Evolutionary conservation across 2,888 invertebrate genomes (phyloP).

Genomic region (Pterostichus madidus): DNA sequence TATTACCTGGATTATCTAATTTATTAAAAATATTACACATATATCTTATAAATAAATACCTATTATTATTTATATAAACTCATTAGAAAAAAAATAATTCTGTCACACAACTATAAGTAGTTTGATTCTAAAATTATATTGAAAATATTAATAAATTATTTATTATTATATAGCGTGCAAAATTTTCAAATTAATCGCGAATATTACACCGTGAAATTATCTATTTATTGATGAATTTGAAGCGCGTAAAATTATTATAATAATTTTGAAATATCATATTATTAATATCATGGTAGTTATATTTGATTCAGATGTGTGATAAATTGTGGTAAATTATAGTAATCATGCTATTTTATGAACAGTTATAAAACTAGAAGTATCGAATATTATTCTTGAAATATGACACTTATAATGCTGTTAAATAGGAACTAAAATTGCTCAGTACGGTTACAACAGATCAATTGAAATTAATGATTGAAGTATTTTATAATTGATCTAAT

Average conservation of each 20-base stretch:
- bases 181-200: too few species aligned
- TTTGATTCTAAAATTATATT: too few species aligned
- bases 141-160: not conserved
- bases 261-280: not conserved
- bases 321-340: conserved; percentile 38
- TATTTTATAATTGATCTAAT: too few species aligned
- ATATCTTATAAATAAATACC: too few species aligned
- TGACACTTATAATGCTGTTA: not conserved
- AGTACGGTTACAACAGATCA: not conserved
- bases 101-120: too few species aligned
- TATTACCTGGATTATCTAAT: too few species aligned
- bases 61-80: too few species aligned
- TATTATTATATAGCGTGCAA: not conserved
- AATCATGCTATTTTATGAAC: conserved; percentile 36
- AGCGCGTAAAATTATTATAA: not conserved
- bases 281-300: not conserved
- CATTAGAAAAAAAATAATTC: too few species aligned
- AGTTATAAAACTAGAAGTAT: not conserved
- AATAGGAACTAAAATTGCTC: conserved; percentile 5
- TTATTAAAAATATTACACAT: too few species aligned
- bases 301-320: not conserved
- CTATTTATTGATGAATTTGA: conserved; percentile 7
- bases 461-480: conserved; percentile 2
- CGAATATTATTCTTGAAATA: not conserved
- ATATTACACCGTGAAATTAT: not conserved